A percentile compares a stretch with the other conserved stretches of the same genome.
These are phyloP conservation scores for Ceyx erithaca DNA, from an alignment of 2,797 vertebrate genomes.

Conservation along the genomic window DNA sequence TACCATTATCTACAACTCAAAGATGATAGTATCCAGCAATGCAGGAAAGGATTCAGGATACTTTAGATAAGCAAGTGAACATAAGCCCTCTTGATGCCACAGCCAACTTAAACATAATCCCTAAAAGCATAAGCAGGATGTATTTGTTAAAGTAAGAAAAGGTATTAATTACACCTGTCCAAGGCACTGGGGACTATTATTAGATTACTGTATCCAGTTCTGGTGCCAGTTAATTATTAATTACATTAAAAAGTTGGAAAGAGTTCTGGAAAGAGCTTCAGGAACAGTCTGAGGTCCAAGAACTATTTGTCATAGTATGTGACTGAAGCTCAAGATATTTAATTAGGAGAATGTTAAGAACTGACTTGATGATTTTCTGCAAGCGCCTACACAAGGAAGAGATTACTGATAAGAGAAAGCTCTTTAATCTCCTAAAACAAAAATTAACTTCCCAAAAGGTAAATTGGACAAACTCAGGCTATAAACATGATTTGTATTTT, in stretches of 20 bases:
- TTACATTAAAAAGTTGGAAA: background rate
- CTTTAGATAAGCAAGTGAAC: constrained; percentile 17
- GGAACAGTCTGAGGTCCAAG: background rate
- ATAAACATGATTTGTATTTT: background rate
- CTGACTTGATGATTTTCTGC: background rate
- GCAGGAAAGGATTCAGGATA: background rate
- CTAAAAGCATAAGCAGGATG: constrained; percentile 24
- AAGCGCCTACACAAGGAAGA: background rate
- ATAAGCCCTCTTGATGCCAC: background rate
- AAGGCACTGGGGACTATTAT: constrained; percentile 14
- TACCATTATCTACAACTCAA: background rate
- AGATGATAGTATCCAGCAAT: background rate
- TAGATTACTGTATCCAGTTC: background rate
- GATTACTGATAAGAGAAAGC: background rate
- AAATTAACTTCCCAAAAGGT: background rate
- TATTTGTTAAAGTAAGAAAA: background rate
- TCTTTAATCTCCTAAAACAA: background rate
- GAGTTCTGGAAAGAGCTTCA: background rate
- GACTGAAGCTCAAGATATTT: background rate
- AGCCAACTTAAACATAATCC: constrained; percentile 48
- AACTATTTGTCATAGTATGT: background rate
- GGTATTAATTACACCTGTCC: constrained; percentile 54
- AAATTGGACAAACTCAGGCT: background rate
- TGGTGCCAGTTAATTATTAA: background rate
- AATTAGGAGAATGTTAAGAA: background rate